A percentile compares a stretch with the other conserved stretches of the same genome.
These are phyloP conservation scores for Pachyuromys duprasi DNA, from an alignment of 2,797 vertebrate species.

Conservation along the genomic window DNA sequence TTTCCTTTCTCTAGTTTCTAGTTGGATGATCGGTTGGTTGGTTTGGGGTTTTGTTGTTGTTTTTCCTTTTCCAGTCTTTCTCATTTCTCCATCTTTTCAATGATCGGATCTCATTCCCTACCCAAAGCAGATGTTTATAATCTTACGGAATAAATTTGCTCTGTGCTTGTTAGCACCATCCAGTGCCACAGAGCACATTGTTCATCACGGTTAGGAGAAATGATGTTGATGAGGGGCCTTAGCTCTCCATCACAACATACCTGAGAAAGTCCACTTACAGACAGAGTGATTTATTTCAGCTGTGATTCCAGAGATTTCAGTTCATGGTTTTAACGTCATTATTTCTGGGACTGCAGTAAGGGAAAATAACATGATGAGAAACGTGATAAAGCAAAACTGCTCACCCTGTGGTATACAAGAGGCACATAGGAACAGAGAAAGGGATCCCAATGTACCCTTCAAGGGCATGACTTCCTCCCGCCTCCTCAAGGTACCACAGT, in stretches of 20 bases:
- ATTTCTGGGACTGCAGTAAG: neutral
- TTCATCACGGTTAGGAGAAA: neutral
- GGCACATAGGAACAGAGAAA: neutral
- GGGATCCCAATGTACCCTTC: neutral
- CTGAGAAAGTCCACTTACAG: neutral
- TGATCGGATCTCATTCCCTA: conserved; percentile 5
- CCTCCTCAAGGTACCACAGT: neutral
- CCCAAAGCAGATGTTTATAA: conserved; percentile 42
- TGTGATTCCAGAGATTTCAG: neutral
- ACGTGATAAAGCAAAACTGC: neutral
- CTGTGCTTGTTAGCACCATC: conserved; percentile 2
- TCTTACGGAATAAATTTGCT: conserved; percentile 44
- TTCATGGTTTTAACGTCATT: neutral
- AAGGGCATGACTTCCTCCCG: neutral
- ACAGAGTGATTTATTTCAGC: neutral
- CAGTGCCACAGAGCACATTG: neutral
- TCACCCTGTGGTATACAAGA: neutral
- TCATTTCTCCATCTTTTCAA: conserved; percentile 23
- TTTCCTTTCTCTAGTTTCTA: neutral
- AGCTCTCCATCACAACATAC: neutral
- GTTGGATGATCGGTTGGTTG: neutral
- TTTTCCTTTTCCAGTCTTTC: neutral
- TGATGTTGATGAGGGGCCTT: neutral
- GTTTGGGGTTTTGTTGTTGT: neutral
- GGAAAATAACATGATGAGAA: neutral